Conservation (phyloP, 2,888 invertebrate genomes). For the Odontocolon sp. region DNA sequence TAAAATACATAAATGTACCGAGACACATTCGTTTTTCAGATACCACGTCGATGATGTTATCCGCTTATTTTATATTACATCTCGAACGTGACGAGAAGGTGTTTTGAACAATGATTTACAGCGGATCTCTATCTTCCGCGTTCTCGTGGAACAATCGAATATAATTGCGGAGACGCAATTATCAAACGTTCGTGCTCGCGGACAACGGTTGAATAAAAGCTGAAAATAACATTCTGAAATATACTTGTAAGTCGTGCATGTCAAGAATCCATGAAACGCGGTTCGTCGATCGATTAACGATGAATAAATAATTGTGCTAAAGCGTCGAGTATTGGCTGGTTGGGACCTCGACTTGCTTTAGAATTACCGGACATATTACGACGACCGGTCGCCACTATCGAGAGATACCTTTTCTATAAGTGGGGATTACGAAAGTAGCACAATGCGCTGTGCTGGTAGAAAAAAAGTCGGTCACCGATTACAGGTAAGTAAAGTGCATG, state of each 20-base stretch:
- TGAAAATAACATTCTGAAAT: not conserved
- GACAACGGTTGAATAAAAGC: not conserved
- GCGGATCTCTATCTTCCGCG: not conserved
- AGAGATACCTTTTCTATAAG: conserved; percentile 36
- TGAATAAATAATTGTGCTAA: conserved; percentile 27
- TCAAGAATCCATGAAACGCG: conserved; percentile 8
- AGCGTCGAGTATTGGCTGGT: too few species aligned
- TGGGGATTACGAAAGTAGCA: conserved; percentile 60
- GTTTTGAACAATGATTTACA: not conserved
- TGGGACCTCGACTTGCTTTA: not conserved
- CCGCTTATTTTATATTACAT: not conserved
- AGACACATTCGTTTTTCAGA: conserved; percentile 11
- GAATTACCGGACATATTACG: conserved; percentile 17
- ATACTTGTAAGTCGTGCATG: not conserved
- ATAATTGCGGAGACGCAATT: not conserved
- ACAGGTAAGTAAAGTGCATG: conserved; percentile 21
- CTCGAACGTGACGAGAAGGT: not conserved
- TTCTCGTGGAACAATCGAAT: not conserved
- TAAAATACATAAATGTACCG: too few species aligned
- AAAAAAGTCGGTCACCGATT: conserved; percentile 58
- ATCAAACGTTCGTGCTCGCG: not conserved
- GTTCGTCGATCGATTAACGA: conserved; percentile 16
- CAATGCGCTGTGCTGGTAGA: conserved; percentile 42
- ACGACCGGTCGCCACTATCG: conserved; percentile 34
- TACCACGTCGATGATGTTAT: too few species aligned